Evolutionary conservation across 1,140 invertebrate genomes (phyloP), one percentile per base, ranked within the genome.

Genomic region (Temnothorax nylanderi): DNA sequence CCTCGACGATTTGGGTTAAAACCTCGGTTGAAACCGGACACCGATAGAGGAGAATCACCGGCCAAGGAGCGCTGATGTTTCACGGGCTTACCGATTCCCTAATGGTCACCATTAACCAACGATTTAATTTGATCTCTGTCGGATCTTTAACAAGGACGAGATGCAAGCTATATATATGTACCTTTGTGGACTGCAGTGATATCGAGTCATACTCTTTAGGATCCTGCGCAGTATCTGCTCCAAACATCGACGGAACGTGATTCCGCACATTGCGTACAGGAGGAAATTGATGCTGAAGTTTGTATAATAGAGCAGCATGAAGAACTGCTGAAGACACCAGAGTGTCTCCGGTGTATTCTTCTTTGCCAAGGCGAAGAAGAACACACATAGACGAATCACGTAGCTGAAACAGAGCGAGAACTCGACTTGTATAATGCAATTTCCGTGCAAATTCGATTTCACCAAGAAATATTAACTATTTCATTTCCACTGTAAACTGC

Each of bases 201-300:
- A 94, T 81, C 94, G 94, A 3, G 94, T 95, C 60, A 96, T 86
- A 37, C 90, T 94, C 87, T 95, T 95, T 18, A 95, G 80, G 16
- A 93, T 86, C 84, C 96, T 96, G 6, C 95, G 94, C 7, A 96
- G 69, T 21, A 96, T 92, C 88, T 96, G 96, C 80, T 95, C 94
- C 18, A 96, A 91, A 88, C 96, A 96, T 37, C 95, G 94, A 32
- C 96, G 93, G 91, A 96, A 96, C 7, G 96, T 96, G 58, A 95
- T 95, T 1, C 96, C 96, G 87, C 96, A 96, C 94, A 96, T 96
- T 0, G 96, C 95, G 90, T 96, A 96, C 5, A 96, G 91, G 4
- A 96, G 92, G 88, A 96, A 96, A 91, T 96, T 96, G 82, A 96
- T 96, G 91, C 96, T 96, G 92, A 96, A 96, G 89, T 96, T 96